Conservation (phyloP, 1,140 invertebrate species). For the Caerostris extrusa region DNA sequence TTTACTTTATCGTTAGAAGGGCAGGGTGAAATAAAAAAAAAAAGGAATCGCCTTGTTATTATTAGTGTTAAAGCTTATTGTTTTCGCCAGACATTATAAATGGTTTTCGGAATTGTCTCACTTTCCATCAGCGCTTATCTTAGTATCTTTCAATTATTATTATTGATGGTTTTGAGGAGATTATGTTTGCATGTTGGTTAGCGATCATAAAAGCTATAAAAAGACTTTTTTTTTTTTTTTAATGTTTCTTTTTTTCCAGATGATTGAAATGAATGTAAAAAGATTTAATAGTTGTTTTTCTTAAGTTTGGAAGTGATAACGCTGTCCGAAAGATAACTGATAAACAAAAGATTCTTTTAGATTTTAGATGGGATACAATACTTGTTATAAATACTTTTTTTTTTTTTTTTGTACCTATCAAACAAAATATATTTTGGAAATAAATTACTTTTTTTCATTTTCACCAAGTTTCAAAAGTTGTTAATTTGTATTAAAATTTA, state of each 20-base stretch:
- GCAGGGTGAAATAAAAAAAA: too few species aligned
- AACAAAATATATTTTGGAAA: too few species aligned
- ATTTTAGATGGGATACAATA: too few species aligned
- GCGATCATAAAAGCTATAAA: neutral
- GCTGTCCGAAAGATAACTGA: neutral
- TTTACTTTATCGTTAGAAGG: neutral
- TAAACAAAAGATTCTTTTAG: neutral
- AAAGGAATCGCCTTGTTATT: neutral
- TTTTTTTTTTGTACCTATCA: too few species aligned
- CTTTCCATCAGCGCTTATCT: conserved; percentile 29
- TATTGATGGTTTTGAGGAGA: conserved; percentile 1
- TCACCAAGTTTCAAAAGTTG: too few species aligned
- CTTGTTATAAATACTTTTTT: too few species aligned
- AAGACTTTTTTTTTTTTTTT: neutral
- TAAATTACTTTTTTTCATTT: too few species aligned
- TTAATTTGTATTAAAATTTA: too few species aligned
- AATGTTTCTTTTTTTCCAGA: too few species aligned
- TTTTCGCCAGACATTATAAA: conserved; percentile 67
- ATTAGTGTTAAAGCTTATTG: conserved; percentile 65
- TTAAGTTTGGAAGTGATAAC: neutral
- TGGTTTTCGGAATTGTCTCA: conserved; percentile 46
- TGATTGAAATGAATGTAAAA: neutral
- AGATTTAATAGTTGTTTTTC: neutral
- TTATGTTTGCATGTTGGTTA: neutral
- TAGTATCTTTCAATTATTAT: neutral